These are phyloP conservation scores for Ophiothrix spiculata DNA, from an alignment of 35 echinoderm and acorn worm species.

Conservation along the genomic window DNA sequence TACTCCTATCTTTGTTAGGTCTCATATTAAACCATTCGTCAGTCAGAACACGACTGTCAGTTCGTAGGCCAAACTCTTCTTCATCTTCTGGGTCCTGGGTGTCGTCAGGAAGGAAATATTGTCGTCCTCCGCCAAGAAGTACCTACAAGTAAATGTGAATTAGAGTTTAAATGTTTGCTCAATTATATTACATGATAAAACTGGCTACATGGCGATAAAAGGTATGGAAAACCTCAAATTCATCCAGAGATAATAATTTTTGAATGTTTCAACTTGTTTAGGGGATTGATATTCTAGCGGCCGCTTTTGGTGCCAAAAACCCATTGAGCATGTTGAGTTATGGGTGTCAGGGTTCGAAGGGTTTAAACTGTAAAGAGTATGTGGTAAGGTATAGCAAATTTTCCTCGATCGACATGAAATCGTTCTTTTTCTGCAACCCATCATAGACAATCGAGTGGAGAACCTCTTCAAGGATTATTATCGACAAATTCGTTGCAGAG, in stretches of 20 bases:
- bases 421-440: too few relatives aligned
- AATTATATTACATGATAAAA: not conserved
- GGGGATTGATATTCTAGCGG: not conserved
- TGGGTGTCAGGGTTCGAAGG: too few relatives aligned
- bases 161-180: not conserved
- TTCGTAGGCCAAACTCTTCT: not conserved
- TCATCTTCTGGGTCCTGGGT: constrained; percentile 11
- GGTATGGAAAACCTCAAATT: not conserved
- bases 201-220: not conserved
- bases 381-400: too few relatives aligned
- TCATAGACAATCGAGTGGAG: too few relatives aligned
- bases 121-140: constrained; percentile 31
- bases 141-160: too few relatives aligned
- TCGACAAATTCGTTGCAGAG: too few relatives aligned
- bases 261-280: not conserved
- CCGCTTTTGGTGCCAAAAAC: not conserved
- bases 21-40: constrained; percentile 20
- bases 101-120: constrained; percentile 2
- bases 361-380: too few relatives aligned
- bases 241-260: not conserved
- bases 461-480: too few relatives aligned
- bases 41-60: constrained; percentile 26
- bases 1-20: not conserved
- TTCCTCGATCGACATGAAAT: too few relatives aligned
- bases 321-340: too few relatives aligned